These are phyloP conservation scores for Nipponia nippon DNA, from an alignment of 2,113 vertebrate genomes.

Conservation along the genomic window DNA sequence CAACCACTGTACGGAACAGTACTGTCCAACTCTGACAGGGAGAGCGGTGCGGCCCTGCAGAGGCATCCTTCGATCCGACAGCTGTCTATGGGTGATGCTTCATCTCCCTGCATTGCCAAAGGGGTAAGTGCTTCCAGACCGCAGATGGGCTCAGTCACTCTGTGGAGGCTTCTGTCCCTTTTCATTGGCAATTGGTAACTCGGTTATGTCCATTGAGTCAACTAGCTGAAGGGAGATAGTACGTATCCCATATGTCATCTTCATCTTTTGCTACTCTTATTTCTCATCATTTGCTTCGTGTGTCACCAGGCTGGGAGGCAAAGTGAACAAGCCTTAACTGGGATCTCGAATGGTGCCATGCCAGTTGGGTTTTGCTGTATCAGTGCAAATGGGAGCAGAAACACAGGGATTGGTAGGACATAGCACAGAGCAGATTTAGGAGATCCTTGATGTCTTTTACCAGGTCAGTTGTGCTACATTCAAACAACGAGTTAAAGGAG, in stretches of 20 bases:
- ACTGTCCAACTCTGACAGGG: neutral
- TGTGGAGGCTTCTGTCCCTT: neutral
- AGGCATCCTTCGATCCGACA: neutral
- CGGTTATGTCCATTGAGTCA: neutral
- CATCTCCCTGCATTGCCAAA: neutral
- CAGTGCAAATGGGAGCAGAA: neutral
- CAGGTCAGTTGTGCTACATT: neutral
- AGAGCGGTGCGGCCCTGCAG: rapidly evolving
- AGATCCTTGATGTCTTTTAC: neutral
- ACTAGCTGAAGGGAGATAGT: neutral
- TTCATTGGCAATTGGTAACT: neutral
- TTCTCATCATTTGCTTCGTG: rapidly evolving
- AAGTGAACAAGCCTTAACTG: neutral
- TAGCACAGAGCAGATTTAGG: neutral
- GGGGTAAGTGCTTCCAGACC: neutral
- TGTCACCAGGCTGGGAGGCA: neutral
- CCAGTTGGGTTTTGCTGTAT: neutral
- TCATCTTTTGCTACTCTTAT: neutral
- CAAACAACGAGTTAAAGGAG: neutral
- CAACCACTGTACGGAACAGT: neutral
- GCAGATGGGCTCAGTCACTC: neutral
- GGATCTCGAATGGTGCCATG: neutral
- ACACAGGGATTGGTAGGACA: neutral
- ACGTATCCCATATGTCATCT: rapidly evolving
- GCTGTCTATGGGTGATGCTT: neutral